Base-by-base conservation (phyloP, 64 coral and sea anemone species). In the Montipora cactus region DNA sequence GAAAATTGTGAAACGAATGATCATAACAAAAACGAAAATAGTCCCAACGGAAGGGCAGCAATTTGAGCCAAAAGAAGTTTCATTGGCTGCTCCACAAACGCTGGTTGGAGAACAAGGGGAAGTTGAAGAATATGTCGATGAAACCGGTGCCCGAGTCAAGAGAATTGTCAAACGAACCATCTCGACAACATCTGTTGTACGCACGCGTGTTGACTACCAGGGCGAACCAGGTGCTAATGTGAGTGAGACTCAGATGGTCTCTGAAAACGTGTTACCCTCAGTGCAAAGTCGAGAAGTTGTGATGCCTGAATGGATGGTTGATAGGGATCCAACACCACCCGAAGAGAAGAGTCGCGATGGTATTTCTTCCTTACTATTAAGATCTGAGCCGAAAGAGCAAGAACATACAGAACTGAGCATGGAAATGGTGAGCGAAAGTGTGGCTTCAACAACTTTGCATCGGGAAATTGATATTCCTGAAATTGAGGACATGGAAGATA, bases 81-180 rank as follows among this genome's bases (percentile, higher is more conserved):
- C 37, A 37, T 37, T 37, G 37, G 1, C 37, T 37, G 37, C 37
- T 37, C 37, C 37, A 37, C 37, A 37, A 37, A 37, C 37, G 1
- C 37, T 1, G 37, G 37, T 37, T 37, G 37, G 37, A 37, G 37
- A 37, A 37, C 37, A 37, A 37, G 37, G 37, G 37, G 1, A 37
- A 37, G 37, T 37, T 37, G 37, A 37, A 37, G 37, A 37, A 37
- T 37, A 83, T 91, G 81, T 92, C 25, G 90, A 98, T 75, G 91
- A 98, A 19, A 45, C 90, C 61, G 96, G 94, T 19, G 75, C 90
- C 44, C 91, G 59, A 7, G 86, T 98, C 0, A 83, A 79, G 75
- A 62, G 90, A 46, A 75, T 88, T 59, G 69, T 94, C 8, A 90
- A 94, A 76, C 78, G 83, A 25, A 74, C 87, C 9, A 86, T 89